A percentile compares a stretch with the other conserved stretches of the same genome.
Evolutionary conservation across 92 coral and sea anemone species (phyloP).

Genomic region (Phymanthus crucifer): DNA sequence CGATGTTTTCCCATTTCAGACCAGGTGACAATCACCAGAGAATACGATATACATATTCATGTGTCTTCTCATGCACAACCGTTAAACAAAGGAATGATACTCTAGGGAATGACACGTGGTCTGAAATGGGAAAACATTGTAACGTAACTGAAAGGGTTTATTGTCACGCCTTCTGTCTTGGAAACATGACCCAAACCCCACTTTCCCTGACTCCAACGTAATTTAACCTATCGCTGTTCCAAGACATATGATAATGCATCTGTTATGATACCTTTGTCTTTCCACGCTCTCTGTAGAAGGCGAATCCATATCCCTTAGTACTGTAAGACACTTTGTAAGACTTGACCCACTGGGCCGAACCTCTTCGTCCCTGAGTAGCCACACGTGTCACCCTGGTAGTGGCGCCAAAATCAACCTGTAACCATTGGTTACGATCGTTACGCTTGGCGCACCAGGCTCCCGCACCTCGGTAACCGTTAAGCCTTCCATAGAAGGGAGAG

Average conservation of each 20-base stretch:
- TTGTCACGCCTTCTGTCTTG: too few relatives aligned
- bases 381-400: constrained; percentile 64
- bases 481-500: constrained; percentile 63
- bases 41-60: too few relatives aligned
- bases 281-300: constrained; percentile 62
- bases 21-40: too few relatives aligned
- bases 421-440: constrained; percentile 61
- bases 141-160: too few relatives aligned
- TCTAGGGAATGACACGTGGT: too few relatives aligned
- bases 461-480: constrained; percentile 63
- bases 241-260: neutral
- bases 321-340: constrained; percentile 68
- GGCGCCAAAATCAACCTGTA: constrained; percentile 79
- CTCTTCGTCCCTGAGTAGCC: constrained; percentile 82
- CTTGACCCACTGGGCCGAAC: constrained; percentile 80
- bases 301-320: constrained; percentile 61
- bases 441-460: constrained; percentile 83
- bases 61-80: too few relatives aligned
- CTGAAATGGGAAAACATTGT: too few relatives aligned
- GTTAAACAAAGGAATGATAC: too few relatives aligned
- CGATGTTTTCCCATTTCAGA: too few relatives aligned
- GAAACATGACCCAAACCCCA: too few relatives aligned
- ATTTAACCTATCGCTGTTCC: too few relatives aligned
- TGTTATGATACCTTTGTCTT: constrained; percentile 51
- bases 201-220: too few relatives aligned